These are phyloP conservation scores for Tholera decimalis DNA, from an alignment of 2,888 invertebrate genomes.

Conservation along the genomic window DNA sequence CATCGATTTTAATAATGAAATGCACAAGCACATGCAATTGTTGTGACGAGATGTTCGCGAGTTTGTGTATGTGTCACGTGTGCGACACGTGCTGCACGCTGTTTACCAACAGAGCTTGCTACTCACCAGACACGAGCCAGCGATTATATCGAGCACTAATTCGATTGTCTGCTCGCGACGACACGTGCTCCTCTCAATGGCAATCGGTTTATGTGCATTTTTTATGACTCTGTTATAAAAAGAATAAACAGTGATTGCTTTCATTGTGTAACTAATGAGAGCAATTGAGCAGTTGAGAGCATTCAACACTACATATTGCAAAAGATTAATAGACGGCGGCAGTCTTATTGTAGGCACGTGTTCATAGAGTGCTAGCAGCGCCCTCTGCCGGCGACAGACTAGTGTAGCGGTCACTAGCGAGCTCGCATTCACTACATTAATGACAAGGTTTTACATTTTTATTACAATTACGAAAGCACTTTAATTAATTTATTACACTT, in stretches of 20 bases:
- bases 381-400: not conserved
- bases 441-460: slow-evolving; percentile 21
- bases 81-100: slow-evolving; percentile 33
- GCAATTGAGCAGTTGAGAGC: slow-evolving; percentile 1
- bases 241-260: not conserved
- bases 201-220: not conserved
- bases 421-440: slow-evolving; percentile 6
- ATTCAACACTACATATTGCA: not conserved
- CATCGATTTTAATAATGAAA: not conserved
- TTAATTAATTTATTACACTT: slow-evolving; percentile 27
- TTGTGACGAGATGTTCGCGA: not conserved
- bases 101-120: slow-evolving; percentile 20
- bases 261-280: slow-evolving; percentile 11
- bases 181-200: not conserved
- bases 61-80: not conserved
- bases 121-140: not conserved
- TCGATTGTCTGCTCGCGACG: slow-evolving; percentile 16
- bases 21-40: not conserved
- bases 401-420: not conserved
- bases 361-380: not conserved
- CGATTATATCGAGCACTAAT: slow-evolving; percentile 14
- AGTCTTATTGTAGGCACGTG: slow-evolving; percentile 15
- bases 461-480: slow-evolving; percentile 22
- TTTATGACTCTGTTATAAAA: not conserved
- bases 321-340: not conserved